Conservation (phyloP, 2,113 vertebrate genomes). For the Psilopogon haemacephalus region DNA sequence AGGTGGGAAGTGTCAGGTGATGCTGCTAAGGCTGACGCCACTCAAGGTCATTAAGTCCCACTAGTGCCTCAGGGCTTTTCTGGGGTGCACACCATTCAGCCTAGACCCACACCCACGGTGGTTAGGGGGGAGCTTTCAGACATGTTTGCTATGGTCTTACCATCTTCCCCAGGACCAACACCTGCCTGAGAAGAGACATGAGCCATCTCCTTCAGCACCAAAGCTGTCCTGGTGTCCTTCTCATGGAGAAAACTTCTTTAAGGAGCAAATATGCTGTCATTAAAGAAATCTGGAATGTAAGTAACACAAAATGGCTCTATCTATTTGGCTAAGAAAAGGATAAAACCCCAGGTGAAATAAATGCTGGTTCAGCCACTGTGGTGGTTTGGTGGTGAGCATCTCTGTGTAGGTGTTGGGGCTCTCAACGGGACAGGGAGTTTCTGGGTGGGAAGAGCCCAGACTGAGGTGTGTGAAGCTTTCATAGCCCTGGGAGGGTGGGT, state of each 20-base stretch:
- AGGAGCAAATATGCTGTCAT: background rate
- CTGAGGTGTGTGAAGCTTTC: background rate
- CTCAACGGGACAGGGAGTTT: background rate
- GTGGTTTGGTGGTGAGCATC: background rate
- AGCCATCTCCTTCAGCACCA: background rate
- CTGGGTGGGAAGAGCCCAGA: background rate
- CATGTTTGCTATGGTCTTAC: background rate
- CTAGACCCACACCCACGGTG: no score
- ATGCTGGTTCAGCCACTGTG: fast-evolving
- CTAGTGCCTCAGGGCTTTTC: background rate
- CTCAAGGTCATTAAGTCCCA: background rate
- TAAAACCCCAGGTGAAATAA: background rate
- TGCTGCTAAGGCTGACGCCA: background rate
- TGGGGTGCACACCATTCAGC: background rate
- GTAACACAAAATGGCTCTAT: background rate
- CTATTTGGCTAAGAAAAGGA: background rate
- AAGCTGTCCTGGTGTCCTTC: background rate
- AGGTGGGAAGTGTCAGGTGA: background rate
- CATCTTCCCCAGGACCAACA: background rate
- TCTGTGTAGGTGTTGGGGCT: fast-evolving
- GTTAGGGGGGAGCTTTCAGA: background rate
- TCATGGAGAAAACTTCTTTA: background rate
- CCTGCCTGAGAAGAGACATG: background rate
- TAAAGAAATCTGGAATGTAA: background rate
- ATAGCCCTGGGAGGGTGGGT: background rate